Percentiles rank a stretch among this genome's conserved stretches.
Conservation (phyloP, 2,113 vertebrate genomes). For the Sitta europaea region DNA sequence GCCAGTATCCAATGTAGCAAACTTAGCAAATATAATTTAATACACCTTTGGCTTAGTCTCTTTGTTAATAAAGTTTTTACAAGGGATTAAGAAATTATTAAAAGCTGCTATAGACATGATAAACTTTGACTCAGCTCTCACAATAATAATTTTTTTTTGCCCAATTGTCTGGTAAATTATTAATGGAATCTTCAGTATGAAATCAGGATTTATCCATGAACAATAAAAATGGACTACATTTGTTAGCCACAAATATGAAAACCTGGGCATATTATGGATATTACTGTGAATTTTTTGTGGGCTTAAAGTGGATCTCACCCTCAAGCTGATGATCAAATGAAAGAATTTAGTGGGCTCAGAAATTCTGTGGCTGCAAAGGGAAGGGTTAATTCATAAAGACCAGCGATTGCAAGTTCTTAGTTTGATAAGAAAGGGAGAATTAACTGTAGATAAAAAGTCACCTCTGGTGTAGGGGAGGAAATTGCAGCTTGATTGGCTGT, state of each 20-base stretch:
- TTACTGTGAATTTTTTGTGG: not conserved
- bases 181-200: not conserved
- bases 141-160: not conserved
- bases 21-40: not conserved
- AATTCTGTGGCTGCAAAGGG: not conserved
- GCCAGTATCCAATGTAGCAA: not conserved
- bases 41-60: not conserved
- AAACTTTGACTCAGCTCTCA: not conserved
- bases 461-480: not conserved
- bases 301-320: not conserved
- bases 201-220: not conserved
- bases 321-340: not conserved
- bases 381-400: not conserved
- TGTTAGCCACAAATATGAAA: not conserved
- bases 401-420: not conserved
- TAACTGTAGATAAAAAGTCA: not conserved
- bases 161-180: not conserved
- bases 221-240: not conserved
- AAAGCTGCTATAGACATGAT: not conserved
- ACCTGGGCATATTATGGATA: not conserved
- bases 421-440: not conserved
- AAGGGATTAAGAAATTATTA: not conserved
- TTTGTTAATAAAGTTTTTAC: not conserved
- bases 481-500: not conserved
- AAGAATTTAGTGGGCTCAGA: not conserved